Evolutionary conservation across 92 coral and sea anemone species (phyloP).

Genomic region (Desmophyllum pertusum): DNA sequence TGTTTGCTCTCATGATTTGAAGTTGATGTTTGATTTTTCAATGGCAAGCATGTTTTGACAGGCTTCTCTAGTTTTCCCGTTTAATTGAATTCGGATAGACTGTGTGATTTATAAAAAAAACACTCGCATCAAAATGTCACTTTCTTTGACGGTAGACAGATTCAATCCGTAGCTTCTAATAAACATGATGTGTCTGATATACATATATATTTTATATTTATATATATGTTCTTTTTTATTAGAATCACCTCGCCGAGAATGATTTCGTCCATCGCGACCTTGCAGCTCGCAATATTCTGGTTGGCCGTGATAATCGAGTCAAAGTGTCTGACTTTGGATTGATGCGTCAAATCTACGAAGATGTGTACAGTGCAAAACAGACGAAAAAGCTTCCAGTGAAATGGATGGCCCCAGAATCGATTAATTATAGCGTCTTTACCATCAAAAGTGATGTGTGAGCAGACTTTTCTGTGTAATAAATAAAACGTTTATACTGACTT

Average conservation of each 20-base stretch:
- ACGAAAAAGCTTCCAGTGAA: conserved; percentile 6
- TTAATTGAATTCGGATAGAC: neutral
- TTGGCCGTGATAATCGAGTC: neutral
- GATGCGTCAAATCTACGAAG: conserved; percentile 6
- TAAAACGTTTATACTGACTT: too few species aligned
- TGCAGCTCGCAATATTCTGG: neutral
- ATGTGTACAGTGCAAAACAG: neutral
- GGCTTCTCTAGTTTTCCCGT: too few species aligned
- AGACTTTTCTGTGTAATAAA: neutral
- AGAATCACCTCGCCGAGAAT: conserved; percentile 9
- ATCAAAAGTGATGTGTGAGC: conserved; percentile 10
- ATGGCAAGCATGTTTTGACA: too few species aligned
- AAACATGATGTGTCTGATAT: too few species aligned
- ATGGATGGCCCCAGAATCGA: neutral
- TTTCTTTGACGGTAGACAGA: too few species aligned
- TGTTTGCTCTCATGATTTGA: too few species aligned
- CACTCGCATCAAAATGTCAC: too few species aligned
- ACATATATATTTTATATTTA: too few species aligned
- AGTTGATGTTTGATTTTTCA: too few species aligned
- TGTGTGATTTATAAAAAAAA: too few species aligned
- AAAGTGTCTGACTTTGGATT: conserved; percentile 6
- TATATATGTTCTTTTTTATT: neutral
- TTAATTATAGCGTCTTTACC: neutral
- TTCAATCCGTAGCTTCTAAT: neutral
- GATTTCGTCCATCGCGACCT: conserved; percentile 2